phyloP scores from a whole-genome alignment of 2,797 vertebrate genomes.

The Emys orbicularis region DNA sequence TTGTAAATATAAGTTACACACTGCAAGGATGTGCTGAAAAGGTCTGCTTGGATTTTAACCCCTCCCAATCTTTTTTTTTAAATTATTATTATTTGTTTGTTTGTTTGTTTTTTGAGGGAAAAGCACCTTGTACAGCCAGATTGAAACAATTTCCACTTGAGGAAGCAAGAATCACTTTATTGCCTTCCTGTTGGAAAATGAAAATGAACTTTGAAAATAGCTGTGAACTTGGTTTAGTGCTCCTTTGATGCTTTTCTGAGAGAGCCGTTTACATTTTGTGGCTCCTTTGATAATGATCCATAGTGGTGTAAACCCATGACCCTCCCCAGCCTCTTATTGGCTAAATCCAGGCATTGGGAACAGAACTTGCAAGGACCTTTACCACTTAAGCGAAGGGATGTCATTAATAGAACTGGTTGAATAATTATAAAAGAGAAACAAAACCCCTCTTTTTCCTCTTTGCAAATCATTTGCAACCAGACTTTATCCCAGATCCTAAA shows the following conservation, averaged over 20 bases:
- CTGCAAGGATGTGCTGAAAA: neutral
- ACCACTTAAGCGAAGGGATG: neutral
- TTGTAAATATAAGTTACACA: neutral
- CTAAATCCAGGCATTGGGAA: neutral
- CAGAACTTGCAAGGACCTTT: neutral
- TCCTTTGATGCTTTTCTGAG: neutral
- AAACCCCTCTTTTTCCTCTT: neutral
- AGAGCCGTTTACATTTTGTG: neutral
- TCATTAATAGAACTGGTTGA: neutral
- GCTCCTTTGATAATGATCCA: neutral
- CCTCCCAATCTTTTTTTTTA: neutral
- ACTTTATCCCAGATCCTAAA: neutral
- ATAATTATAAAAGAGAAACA: neutral
- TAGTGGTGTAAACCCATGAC: neutral
- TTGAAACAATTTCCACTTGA: neutral
- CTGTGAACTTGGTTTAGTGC: neutral
- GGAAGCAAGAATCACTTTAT: no score
- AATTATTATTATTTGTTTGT: no score
- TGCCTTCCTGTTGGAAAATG: neutral
- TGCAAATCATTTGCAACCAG: neutral
- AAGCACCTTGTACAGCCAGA: neutral
- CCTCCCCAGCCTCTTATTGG: neutral
- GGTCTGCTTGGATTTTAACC: neutral
- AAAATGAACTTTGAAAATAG: slow-evolving; percentile 5
- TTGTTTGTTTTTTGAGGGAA: fast-evolving